Base-by-base conservation (phyloP, 2,797 vertebrate species). In the Anabacerthia variegaticeps region DNA sequence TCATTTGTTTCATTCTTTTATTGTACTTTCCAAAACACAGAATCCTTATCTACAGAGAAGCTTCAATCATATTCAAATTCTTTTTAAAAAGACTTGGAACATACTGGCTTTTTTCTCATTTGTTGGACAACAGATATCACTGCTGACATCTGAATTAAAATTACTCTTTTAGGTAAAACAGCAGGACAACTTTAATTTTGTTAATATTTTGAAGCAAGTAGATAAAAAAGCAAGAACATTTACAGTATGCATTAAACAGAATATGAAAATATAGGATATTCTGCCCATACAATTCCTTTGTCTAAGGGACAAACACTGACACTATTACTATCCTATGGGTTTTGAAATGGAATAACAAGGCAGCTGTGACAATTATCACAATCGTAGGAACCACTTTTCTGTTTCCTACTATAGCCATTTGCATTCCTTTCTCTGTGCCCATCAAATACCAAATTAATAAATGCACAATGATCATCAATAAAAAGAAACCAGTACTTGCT, bases 1-100 rank as follows among this genome's bases (percentile, higher is more conserved):
- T 73, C 23, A 88, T 86, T 94, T 78, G 59, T 79, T 95, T 93
- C 58, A 87, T 87, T 93, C 44, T 44, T 44, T 46, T 46, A 21
- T 86, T 80, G 27, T 83, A 56, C 82, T 89, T 88, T 80, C 23
- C 63, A 89, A 72, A 59, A 73, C 7, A 14, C n/a, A 65, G 89
- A 90, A 71, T 88, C 26, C 32, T 88, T 92, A 90, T 83, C 67
- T 82, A 69, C 46, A 66, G 20, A 79, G 79, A 59, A 36, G 24
- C 43, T 80, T 79, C 46, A 85, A 32, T 73, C 0, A 0, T 27
- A 75, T 87, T 71, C 26, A 89, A 69, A 86, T 65, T 61, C 46
- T 73, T 92, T 67, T 49, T 51, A 26, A 88, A 89, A 72, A 41
- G 55, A 69, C 36, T 58, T 68, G 26, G 56, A 90, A 63, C 14